These are phyloP conservation scores for Neoscelio sp. DNA, from an alignment of 2,888 invertebrate genomes.

Conservation along the genomic window DNA sequence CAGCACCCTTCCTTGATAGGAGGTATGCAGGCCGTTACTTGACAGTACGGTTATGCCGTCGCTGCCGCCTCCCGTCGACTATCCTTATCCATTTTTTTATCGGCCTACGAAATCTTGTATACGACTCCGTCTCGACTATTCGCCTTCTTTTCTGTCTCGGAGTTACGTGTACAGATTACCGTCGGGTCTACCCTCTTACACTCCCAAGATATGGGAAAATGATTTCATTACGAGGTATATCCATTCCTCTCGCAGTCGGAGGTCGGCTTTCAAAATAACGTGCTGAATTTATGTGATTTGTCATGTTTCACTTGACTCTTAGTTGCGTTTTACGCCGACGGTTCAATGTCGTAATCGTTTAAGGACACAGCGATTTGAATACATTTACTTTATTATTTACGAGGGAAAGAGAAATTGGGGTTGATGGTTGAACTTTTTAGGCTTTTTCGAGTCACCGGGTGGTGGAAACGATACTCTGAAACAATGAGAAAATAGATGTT, in stretches of 20 bases:
- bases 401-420: conserved; percentile 46
- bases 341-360: conserved; percentile 45
- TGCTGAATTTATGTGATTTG: conserved; percentile 59
- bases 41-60: conserved; percentile 69
- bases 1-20: conserved; percentile 66
- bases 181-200: conserved; percentile 24
- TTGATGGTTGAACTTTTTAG: neutral
- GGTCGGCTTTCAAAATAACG: conserved; percentile 43
- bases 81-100: conserved; percentile 72
- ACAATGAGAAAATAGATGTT: no score
- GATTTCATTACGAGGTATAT: conserved; percentile 42
- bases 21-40: conserved; percentile 77
- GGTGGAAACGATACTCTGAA: no score
- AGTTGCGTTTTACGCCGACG: conserved; percentile 1
- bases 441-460: conserved; percentile 11
- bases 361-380: conserved; percentile 37
- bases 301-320: conserved; percentile 46
- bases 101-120: conserved; percentile 71
- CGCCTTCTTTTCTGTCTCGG: conserved; percentile 37
- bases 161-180: conserved; percentile 1
- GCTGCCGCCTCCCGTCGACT: conserved; percentile 68
- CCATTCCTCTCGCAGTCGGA: conserved; percentile 55
- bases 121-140: conserved; percentile 61
- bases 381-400: conserved; percentile 28
- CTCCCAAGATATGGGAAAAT: conserved; percentile 40